A percentile compares a stretch with the other conserved stretches of the same genome.
Evolutionary conservation across 2,113 vertebrate genomes (phyloP).

Genomic region (Calyptommatus sinebrachiatus): DNA sequence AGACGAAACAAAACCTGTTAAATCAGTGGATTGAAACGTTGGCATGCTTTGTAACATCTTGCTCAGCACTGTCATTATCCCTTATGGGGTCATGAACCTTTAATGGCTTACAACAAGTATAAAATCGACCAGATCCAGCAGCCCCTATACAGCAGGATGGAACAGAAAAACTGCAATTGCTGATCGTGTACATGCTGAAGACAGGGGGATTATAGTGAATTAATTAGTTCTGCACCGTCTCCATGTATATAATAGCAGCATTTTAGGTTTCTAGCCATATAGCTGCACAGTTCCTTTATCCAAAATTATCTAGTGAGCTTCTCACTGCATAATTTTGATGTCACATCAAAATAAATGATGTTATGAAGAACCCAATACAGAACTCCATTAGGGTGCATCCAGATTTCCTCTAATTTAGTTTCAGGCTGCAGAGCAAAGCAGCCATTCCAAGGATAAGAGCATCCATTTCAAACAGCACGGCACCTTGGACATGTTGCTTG

Average conservation of each 20-base stretch:
- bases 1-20: rapidly evolving
- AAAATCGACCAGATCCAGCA: not conserved
- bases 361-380: too few relatives aligned
- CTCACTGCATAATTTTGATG: not conserved
- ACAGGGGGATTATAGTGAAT: not conserved
- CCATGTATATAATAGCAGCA: not conserved
- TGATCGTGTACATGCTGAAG: not conserved
- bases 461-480: too few relatives aligned
- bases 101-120: not conserved
- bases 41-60: not conserved
- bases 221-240: not conserved
- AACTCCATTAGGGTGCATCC: too few relatives aligned
- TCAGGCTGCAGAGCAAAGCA: too few relatives aligned
- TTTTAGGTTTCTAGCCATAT: not conserved
- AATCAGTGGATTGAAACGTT: not conserved
- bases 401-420: too few relatives aligned
- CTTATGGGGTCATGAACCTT: not conserved
- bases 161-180: not conserved
- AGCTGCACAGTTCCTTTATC: not conserved
- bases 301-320: not conserved
- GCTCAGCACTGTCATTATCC: not conserved
- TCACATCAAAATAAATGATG: not conserved
- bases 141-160: not conserved
- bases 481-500: too few relatives aligned
- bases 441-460: too few relatives aligned